Evolutionary conservation across 2,113 vertebrate species (phyloP).

Genomic region (Cryptotis parvus): DNA sequence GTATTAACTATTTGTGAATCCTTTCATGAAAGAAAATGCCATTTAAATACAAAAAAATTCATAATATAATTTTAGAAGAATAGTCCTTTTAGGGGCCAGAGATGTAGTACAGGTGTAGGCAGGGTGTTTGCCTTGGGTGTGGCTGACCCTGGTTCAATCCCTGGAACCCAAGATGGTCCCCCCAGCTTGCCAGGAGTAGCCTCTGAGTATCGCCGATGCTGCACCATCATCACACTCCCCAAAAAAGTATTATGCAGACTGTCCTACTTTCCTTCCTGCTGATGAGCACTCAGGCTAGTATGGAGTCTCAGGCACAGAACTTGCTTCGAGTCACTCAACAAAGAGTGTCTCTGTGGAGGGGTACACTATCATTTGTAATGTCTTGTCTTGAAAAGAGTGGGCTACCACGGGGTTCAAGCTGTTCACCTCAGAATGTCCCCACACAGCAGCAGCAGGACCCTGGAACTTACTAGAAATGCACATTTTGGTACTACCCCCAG

Average conservation of each 20-base stretch:
- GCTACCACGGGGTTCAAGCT: neutral
- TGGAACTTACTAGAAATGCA: slow-evolving; percentile 5
- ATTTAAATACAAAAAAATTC: slow-evolving; percentile 30
- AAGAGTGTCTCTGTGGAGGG: neutral
- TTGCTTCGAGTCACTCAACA: neutral
- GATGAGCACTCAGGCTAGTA: neutral
- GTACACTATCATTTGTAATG: neutral
- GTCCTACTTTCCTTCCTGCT: slow-evolving; percentile 23
- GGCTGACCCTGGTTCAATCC: too few relatives aligned
- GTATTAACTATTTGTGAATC: slow-evolving; percentile 14
- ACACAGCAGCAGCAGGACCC: neutral
- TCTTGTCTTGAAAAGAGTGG: neutral
- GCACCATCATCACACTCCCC: too few relatives aligned
- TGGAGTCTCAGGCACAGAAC: neutral
- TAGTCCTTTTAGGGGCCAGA: neutral
- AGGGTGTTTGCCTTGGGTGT: too few relatives aligned
- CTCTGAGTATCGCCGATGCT: too few relatives aligned
- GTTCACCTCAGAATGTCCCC: neutral
- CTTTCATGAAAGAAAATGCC: slow-evolving; percentile 31
- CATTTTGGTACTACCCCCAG: neutral
- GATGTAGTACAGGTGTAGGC: too few relatives aligned
- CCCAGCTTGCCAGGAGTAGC: too few relatives aligned
- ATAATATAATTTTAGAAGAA: slow-evolving; percentile 9
- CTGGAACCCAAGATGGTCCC: too few relatives aligned
- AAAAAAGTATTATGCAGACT: neutral